Evolutionary conservation across 2,797 vertebrate genomes (phyloP), one percentile per base, ranked within the genome.

Genomic region (Spheniscus humboldti): DNA sequence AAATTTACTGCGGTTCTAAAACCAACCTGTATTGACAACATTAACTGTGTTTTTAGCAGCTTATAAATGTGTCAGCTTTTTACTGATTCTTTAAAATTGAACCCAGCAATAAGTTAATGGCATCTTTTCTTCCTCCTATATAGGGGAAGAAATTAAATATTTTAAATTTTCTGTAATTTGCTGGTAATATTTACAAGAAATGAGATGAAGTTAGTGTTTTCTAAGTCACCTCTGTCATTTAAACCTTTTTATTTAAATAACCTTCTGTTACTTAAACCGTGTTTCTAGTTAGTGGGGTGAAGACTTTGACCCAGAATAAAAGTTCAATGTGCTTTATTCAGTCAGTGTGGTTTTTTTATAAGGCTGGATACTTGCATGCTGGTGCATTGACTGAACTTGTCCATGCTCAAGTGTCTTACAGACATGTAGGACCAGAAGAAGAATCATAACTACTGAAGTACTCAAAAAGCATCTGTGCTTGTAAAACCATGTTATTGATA

Each of bases 131-230:
- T 90, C 67, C 52, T 83, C 63, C 7, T 5, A 41, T 84, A 56
- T 37, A 92, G 31, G 62, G 28, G 62, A 88, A 5, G 6, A 87
- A 71, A 94, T 96, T 88, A 60, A 96, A 7, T 97, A 95, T 94
- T 97, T 94, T 89, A 79, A 92, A 91, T 98, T 97, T 97, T 94
- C 74, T 96, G 53, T 96, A 90, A 96, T 94, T 96, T 96, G 25
- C 50, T 88, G 30, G 50, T 97, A 96, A 60, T 95, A 67, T 80
- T 91, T 94, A 76, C 48, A 92, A 97, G 74, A 69, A 93, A 67
- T 86, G 10, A 81, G 74, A 90, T 90, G 27, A 90, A 88, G 9
- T 94, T 92, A 14, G 4, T 79, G 53, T 50, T 87, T 95, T 84
- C 16, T 71, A 91, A 88, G 57, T 88, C 55, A 62, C 64, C 71